Evolutionary conservation across 2,113 vertebrate species (phyloP), one percentile per base, ranked within the genome.

Genomic region (Patagioenas fasciata): DNA sequence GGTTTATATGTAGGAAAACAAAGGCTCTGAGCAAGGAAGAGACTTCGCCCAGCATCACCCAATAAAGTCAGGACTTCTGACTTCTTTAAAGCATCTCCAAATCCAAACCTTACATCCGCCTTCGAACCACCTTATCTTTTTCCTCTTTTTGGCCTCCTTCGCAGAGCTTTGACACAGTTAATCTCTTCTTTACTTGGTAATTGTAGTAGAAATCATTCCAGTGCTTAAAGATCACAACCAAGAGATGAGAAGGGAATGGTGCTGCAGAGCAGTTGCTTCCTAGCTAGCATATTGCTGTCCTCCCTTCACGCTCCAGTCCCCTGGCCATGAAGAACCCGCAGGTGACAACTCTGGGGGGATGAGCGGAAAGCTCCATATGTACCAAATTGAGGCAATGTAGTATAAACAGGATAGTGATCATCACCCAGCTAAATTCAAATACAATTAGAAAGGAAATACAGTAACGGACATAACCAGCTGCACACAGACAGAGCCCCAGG

Each of bases 401-500:
- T 28, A 40, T 10, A 25, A 91, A 78, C 26, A 74, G 54, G 66
- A 61, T 4, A 77, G 64, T 0, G 5, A 85, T 61, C 93, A 47
- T 66, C 79, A 69, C 40, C 78, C 87, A 40, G 66, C 28, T 53
- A 73, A 89, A 77, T 62, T 61, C 71, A 73, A 88, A 83, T 32
- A 47, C 58, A 85, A 34, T 72, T 57, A 69, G 73, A 69, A 69
- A 85, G 79, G 66, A 85, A 92, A 71, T 25, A 56, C 17, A 44
- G 87, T 13, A 50, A 23, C 7, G 54, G 70, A 47, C 9, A 1
- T 60, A 40, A 70, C n/a, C 10, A 71, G 89, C 72, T 53, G 80
- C 85, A 77, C 85, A 48, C 50, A 93, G 80, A 77, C 91, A 93
- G 44, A 93, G 87, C 95, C 93, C 66, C 6, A 0, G 92, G 95